Conservation (phyloP, 2,113 vertebrate species). For the Ctenomys sociabilis region DNA sequence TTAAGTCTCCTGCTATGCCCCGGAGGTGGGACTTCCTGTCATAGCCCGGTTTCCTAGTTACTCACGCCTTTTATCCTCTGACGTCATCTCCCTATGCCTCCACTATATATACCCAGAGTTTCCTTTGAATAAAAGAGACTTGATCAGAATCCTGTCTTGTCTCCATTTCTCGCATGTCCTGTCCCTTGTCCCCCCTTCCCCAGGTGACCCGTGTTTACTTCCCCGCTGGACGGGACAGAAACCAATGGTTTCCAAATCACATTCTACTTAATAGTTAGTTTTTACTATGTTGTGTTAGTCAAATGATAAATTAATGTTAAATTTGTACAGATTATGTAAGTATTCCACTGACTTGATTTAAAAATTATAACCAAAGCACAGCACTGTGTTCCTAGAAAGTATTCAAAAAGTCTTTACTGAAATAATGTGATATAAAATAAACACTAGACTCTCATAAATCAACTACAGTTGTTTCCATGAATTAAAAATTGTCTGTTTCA, state of each 20-base stretch:
- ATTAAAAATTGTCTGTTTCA: neutral
- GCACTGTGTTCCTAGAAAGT: neutral
- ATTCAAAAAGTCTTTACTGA: neutral
- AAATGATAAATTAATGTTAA: neutral
- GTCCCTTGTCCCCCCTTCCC: too few species aligned
- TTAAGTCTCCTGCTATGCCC: too few species aligned
- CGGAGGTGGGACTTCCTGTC: too few species aligned
- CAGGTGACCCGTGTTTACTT: too few species aligned
- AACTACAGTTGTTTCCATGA: neutral
- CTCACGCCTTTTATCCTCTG: too few species aligned
- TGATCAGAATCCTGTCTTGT: too few species aligned
- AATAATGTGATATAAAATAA: slow-evolving; percentile 6
- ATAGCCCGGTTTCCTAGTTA: too few species aligned
- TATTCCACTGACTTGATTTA: neutral
- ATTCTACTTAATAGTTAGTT: neutral
- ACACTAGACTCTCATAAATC: neutral
- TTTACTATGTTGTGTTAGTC: neutral
- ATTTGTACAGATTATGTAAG: neutral
- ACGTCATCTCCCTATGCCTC: too few species aligned
- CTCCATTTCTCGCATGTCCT: too few species aligned
- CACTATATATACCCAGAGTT: too few species aligned
- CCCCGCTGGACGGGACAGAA: too few species aligned
- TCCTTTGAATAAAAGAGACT: too few species aligned
- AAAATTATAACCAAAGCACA: neutral
- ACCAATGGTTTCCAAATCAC: neutral